Percentiles rank a stretch among this genome's conserved stretches.
These are phyloP conservation scores for Ylistrum balloti DNA, from an alignment of 1,140 invertebrate genomes.

Conservation along the genomic window DNA sequence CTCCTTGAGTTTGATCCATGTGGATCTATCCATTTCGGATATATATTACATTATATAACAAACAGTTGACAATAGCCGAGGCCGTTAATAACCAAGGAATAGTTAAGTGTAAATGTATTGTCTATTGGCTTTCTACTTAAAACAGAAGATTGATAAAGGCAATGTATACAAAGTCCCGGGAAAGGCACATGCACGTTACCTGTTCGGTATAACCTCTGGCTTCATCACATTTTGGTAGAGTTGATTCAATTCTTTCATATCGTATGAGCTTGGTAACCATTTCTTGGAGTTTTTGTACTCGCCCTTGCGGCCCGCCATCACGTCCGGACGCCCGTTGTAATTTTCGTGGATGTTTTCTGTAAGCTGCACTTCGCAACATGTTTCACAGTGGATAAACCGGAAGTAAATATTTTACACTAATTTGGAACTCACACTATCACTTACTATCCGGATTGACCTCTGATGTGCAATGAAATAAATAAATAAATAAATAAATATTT, in stretches of 20 bases:
- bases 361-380: not conserved
- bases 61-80: too few species aligned
- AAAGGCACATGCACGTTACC: not conserved
- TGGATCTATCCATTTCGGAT: too few species aligned
- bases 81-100: too few species aligned
- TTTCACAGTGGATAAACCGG: not conserved
- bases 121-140: too few species aligned
- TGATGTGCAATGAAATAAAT: too few species aligned
- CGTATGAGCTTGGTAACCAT: not conserved
- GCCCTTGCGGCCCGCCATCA: not conserved
- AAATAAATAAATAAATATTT: too few species aligned
- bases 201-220: conserved; percentile 4
- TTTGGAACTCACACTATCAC: not conserved
- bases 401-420: not conserved
- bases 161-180: too few species aligned
- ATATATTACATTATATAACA: too few species aligned
- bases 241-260: conserved; percentile 8
- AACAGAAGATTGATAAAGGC: too few species aligned
- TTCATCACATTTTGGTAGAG: not conserved
- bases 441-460: too few species aligned
- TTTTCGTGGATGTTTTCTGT: not conserved
- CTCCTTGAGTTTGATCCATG: too few species aligned
- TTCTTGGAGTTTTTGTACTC: not conserved
- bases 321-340: not conserved
- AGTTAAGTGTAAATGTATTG: too few species aligned